A percentile compares a stretch with the other conserved stretches of the same genome.
These are phyloP conservation scores for Tigriopus japonicus DNA, from an alignment of 1,140 invertebrate species.

Conservation along the genomic window DNA sequence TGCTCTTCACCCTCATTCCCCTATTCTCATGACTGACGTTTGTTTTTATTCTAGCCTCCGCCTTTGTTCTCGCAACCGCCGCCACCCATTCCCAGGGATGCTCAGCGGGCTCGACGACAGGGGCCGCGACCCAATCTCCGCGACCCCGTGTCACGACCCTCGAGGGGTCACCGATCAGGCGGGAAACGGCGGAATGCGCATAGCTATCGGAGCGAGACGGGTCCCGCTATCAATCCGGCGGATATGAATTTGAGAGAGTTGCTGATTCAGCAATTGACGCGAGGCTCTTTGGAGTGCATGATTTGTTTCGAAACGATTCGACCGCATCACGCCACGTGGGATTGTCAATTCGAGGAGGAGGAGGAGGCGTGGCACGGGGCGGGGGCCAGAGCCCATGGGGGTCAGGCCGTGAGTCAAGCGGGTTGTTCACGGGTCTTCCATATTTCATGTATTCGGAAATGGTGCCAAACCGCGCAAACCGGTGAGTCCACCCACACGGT, in stretches of 20 bases:
- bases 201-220: not conserved
- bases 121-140: too few relatives aligned
- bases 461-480: conserved; percentile 60
- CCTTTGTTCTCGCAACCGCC: too few relatives aligned
- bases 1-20: too few relatives aligned
- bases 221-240: conserved; percentile 6
- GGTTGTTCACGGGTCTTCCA: conserved; percentile 36
- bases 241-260: conserved; percentile 50
- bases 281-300: conserved; percentile 62
- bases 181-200: not conserved
- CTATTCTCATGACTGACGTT: too few relatives aligned
- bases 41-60: too few relatives aligned
- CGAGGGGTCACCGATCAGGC: too few relatives aligned
- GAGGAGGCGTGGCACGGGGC: too few relatives aligned
- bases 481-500: conserved; percentile 29
- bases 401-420: too few relatives aligned
- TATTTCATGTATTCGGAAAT: conserved; percentile 68
- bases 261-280: conserved; percentile 55
- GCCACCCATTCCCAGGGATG: too few relatives aligned
- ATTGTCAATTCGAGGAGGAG: conserved; percentile 38
- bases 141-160: too few relatives aligned
- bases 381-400: too few relatives aligned
- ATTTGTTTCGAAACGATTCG: conserved; percentile 74
- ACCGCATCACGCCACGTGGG: conserved; percentile 62
- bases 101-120: too few relatives aligned